Evolutionary conservation across 2,888 invertebrate genomes (phyloP).

Genomic region (Atrina japonica): DNA sequence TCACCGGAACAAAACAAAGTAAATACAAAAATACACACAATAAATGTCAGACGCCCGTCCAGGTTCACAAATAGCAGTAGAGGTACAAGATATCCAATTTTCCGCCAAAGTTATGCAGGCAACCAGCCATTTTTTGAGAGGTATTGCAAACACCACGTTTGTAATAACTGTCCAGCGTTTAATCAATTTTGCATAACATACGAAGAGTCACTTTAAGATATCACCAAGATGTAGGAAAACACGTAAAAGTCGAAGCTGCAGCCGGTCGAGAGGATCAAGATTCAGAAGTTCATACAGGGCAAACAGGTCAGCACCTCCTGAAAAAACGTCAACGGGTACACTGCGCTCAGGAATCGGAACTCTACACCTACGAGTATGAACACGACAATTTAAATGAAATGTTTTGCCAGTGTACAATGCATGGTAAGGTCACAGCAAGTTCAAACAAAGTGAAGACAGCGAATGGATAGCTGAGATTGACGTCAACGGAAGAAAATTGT

Average conservation of each 20-base stretch:
- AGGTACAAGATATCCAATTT: no score
- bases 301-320: neutral
- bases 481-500: neutral
- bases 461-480: neutral
- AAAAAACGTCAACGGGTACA: neutral
- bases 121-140: conserved; percentile 16
- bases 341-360: neutral
- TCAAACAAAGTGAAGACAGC: neutral
- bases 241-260: no score
- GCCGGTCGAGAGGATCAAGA: neutral
- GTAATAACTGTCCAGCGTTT: conserved; percentile 32
- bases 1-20: conserved; percentile 24
- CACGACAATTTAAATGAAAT: conserved; percentile 14
- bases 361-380: neutral
- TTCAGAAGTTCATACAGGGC: neutral
- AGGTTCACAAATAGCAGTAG: no score
- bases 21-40: neutral
- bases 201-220: conserved; percentile 33
- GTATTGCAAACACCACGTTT: conserved; percentile 26
- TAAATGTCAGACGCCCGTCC: no score
- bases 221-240: conserved; percentile 8
- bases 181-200: conserved; percentile 25
- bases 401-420: conserved; percentile 29
- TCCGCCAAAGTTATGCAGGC: neutral
- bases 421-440: conserved; percentile 18